Percentiles rank a stretch among this genome's conserved stretches.
These are phyloP conservation scores for Caenorhabditis sp. DNA, from an alignment of 2,888 invertebrate species.

Conservation along the genomic window DNA sequence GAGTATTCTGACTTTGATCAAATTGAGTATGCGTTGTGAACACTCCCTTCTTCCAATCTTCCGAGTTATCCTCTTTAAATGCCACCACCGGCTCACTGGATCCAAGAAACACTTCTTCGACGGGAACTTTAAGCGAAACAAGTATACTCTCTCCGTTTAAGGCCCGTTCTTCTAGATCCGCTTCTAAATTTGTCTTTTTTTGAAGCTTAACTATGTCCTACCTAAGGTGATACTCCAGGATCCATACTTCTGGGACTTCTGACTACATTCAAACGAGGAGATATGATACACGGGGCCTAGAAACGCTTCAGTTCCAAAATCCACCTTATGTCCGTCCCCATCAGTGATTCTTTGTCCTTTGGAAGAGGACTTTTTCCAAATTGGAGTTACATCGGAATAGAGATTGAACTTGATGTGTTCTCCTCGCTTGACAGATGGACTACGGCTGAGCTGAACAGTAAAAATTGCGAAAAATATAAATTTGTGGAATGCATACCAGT, in stretches of 20 bases:
- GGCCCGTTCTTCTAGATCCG: constrained; percentile 57
- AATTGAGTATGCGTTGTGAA: constrained; percentile 73
- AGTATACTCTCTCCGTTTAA: constrained; percentile 64
- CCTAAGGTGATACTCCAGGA: constrained; percentile 62
- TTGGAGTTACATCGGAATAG: constrained; percentile 58
- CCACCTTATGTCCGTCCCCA: background rate
- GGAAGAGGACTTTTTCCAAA: constrained; percentile 40
- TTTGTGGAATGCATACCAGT: constrained; percentile 11
- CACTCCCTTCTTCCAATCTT: constrained; percentile 72
- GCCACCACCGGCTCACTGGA: constrained; percentile 71
- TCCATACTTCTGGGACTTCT: constrained; percentile 61
- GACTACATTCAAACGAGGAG: constrained; percentile 56
- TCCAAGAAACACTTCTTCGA: constrained; percentile 71
- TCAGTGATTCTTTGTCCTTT: constrained; percentile 27
- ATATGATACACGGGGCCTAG: constrained; percentile 66
- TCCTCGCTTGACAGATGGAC: constrained; percentile 43
- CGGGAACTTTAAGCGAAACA: constrained; percentile 70
- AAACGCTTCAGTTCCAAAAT: constrained; percentile 28
- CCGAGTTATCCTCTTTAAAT: constrained; percentile 62
- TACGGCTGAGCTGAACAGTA: constrained; percentile 28
- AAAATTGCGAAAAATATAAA: no score
- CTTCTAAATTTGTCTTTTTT: constrained; percentile 40
- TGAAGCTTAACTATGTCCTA: constrained; percentile 1
- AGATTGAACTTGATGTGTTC: constrained; percentile 60
- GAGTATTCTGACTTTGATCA: constrained; percentile 65